Conservation (phyloP, 2,113 vertebrate genomes). For the Melanerpes aurifrons region DNA sequence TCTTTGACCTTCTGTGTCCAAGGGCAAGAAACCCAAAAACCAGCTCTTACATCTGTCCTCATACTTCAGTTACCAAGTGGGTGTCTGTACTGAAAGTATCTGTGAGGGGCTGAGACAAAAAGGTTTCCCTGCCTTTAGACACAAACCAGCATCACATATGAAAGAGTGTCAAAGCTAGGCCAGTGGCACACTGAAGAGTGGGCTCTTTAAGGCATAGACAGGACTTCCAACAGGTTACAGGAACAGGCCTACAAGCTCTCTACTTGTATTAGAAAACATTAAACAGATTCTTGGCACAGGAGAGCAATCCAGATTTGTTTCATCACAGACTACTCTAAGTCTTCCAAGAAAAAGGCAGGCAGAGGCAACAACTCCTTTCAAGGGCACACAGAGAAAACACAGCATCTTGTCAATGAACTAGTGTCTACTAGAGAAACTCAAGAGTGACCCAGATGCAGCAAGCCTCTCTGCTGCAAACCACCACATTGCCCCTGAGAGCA, state of each 20-base stretch:
- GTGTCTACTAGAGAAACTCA: neutral
- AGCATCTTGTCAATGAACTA: neutral
- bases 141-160: neutral
- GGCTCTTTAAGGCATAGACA: neutral
- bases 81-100: neutral
- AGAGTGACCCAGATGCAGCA: neutral
- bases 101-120: neutral
- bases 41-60: neutral
- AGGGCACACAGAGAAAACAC: neutral
- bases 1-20: neutral
- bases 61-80: neutral
- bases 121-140: neutral
- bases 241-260: constrained; percentile 1
- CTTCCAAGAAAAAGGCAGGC: neutral
- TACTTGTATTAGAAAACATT: neutral
- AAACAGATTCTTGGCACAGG: neutral
- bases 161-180: neutral
- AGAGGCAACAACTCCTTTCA: neutral
- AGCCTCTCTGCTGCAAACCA: neutral
- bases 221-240: neutral
- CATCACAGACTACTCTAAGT: neutral
- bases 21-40: neutral
- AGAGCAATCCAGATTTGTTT: neutral
- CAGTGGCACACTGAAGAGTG: neutral
- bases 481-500: neutral